Evolutionary conservation across 2,888 invertebrate species (phyloP).

Genomic region (Calameuta filiformis): DNA sequence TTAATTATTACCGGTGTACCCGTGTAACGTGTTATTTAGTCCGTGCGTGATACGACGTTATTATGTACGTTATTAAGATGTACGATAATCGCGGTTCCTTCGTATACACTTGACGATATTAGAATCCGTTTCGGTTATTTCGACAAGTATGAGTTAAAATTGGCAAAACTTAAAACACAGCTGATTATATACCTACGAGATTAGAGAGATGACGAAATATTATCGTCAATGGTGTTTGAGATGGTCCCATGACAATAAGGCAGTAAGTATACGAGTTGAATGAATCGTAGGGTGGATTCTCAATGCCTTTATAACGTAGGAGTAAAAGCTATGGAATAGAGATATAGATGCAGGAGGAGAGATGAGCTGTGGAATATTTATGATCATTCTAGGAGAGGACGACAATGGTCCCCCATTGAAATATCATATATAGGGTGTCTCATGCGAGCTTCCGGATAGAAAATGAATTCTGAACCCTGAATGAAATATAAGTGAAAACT

Average conservation of each 20-base stretch:
- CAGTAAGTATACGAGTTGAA: slow-evolving; percentile 8
- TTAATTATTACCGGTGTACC: slow-evolving; percentile 38
- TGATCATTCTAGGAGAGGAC: slow-evolving; percentile 43
- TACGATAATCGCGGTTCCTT: slow-evolving; percentile 37
- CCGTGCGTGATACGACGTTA: slow-evolving; percentile 43
- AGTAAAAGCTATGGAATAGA: slow-evolving; percentile 17
- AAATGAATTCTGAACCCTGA: not conserved
- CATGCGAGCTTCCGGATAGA: not conserved
- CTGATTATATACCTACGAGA: not conserved
- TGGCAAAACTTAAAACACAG: not conserved
- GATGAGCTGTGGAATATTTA: slow-evolving; percentile 53
- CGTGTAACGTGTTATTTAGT: slow-evolving; percentile 43
- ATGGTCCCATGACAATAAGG: not conserved
- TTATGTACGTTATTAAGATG: slow-evolving; percentile 48
- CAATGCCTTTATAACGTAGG: slow-evolving; percentile 28
- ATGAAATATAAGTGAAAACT: not conserved
- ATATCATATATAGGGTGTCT: slow-evolving; percentile 19
- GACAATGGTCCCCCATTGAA: slow-evolving; percentile 44
- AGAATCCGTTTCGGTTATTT: not conserved
- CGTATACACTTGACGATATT: not conserved
- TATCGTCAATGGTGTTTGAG: not conserved
- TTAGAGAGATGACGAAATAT: not conserved
- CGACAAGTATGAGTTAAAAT: not conserved
- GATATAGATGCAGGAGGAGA: slow-evolving; percentile 26
- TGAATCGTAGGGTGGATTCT: slow-evolving; percentile 16